phyloP scores from a whole-genome alignment of 2,113 vertebrate species.

The Mungos mungo region DNA sequence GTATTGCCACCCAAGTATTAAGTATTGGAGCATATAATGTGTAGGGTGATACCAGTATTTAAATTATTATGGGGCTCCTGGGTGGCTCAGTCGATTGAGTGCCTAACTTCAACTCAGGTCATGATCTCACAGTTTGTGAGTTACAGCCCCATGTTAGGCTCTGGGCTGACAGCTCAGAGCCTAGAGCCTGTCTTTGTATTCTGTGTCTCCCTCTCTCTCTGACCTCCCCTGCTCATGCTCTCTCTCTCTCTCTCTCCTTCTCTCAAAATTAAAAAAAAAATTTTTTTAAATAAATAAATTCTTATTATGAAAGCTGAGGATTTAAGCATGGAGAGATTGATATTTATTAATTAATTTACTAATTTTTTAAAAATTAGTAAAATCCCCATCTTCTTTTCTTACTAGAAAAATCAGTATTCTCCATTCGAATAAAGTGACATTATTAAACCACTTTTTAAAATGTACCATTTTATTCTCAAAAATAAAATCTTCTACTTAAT shows the following conservation, averaged over 20 bases:
- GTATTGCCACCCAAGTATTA: not conserved
- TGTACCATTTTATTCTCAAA: not conserved
- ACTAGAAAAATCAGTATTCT: not conserved
- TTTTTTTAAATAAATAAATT: not conserved
- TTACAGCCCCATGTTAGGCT: too few species aligned
- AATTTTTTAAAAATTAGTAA: not conserved
- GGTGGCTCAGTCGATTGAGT: too few species aligned
- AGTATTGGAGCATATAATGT: not conserved
- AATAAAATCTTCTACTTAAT: not conserved
- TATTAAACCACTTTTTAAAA: slow-evolving; percentile 43
- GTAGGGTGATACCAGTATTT: not conserved
- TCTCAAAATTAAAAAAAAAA: too few species aligned
- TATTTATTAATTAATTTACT: not conserved
- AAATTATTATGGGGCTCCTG: not conserved
- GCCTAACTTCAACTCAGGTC: too few species aligned
- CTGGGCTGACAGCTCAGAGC: too few species aligned
- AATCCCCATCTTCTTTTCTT: not conserved
- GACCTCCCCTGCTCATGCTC: too few species aligned
- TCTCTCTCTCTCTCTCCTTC: too few species aligned
- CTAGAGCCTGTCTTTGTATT: too few species aligned
- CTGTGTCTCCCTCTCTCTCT: too few species aligned
- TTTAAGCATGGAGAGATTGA: not conserved
- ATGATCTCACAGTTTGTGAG: too few species aligned
- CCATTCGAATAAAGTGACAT: not conserved
- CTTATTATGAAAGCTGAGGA: not conserved